phyloP scores from a whole-genome alignment of 2,113 vertebrate species.

The Pardalotus punctatus region DNA sequence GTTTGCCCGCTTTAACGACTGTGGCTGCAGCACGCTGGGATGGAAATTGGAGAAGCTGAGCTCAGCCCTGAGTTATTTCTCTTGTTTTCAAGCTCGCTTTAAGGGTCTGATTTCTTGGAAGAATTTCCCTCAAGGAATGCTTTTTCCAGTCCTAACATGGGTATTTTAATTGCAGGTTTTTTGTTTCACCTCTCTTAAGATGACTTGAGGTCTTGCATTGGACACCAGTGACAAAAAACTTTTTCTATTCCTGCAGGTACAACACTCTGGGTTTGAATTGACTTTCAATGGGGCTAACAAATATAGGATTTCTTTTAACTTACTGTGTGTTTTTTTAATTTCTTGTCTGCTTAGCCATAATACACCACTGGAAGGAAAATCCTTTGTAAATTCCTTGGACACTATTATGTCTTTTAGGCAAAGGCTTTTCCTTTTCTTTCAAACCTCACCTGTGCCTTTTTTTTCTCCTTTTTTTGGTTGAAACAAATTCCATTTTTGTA shows the following conservation, averaged over 20 bases:
- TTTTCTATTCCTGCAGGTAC: background rate
- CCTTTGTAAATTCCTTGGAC: background rate
- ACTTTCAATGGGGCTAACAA: background rate
- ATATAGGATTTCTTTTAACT: background rate
- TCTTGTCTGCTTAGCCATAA: background rate
- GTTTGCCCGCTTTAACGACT: constrained; percentile 19
- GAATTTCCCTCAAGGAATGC: background rate
- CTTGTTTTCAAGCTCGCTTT: background rate
- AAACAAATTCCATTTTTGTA: background rate
- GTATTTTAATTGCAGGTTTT: background rate
- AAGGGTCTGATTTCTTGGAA: background rate
- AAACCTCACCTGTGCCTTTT: background rate
- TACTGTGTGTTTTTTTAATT: background rate
- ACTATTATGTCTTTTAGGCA: background rate
- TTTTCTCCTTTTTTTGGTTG: background rate
- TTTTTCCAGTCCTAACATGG: background rate
- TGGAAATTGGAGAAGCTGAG: constrained; percentile 15
- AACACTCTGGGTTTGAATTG: background rate
- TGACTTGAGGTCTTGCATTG: background rate
- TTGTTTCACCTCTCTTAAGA: background rate
- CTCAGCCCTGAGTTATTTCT: constrained; percentile 3
- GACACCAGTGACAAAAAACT: background rate
- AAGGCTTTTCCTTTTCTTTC: background rate
- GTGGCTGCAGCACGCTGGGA: constrained; percentile 21
- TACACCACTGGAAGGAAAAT: background rate